Base-by-base conservation (phyloP, 2,113 vertebrate genomes). In the Carassius gibelio region DNA sequence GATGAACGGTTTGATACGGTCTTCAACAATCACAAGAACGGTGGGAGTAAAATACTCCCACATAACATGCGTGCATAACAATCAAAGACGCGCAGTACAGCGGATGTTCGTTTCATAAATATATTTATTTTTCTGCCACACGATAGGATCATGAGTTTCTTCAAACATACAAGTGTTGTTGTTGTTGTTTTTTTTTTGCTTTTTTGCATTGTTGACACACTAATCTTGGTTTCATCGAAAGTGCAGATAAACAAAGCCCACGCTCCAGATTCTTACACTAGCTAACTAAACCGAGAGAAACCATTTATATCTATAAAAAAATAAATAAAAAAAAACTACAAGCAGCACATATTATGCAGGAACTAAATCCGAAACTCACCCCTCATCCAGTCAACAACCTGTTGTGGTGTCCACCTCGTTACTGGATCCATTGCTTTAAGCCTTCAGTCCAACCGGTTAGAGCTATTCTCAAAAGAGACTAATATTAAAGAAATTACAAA, bases 361-460 rank as follows among this genome's bases (percentile, higher is more conserved):
- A 19, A 69, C 34, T 38, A 71, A 8, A 42, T 42, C 42, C 34
- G 38, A 30, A 52, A 82, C 92, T 85, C 85, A 94, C 95, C 95
- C 92, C 88, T 93, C 95, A 95, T 95, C 95, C 95, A 95, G 48
- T 95, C 95, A 21, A 95, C 92, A 74, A 95, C 95, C 93, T 95
- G 94, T 76, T 90, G 94, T 2, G 94, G 94, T n/a, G 93, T 93
- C 95, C 95, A 95, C 91, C 93, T 95, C 3, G 94, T 95, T 89
- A 95, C 94, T 23, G 95, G 94, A 84, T 95, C 95, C 95, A 95
- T 95, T 68, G 64, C 83, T 90, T 88, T 64, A 72, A 78, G 81
- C 82, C 84, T 84, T 15, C 45, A 17, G 23, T 57, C 15, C 45
- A 15, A 38, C n/a, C 26, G 13, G 36, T 11, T 61, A 57, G 48